Base-by-base conservation (phyloP, 2,113 vertebrate species). In the Oryzias celebensis region DNA sequence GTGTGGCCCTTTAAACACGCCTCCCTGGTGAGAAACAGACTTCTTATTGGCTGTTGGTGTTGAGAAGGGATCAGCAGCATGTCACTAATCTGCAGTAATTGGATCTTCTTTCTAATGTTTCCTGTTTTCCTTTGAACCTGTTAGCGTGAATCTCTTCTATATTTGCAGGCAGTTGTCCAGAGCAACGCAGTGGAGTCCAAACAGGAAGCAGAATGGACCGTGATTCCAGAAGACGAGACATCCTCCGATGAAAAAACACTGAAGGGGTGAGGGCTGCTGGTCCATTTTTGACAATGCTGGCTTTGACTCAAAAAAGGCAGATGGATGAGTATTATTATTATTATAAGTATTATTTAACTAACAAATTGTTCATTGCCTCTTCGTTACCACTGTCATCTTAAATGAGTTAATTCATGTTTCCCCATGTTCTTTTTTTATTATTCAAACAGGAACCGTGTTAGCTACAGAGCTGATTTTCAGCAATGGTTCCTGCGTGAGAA, bases 71-170 rank as follows among this genome's bases (percentile, higher is more conserved):
- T 43, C 51, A 55, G 80, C 82, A 85, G 75, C 56, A 47, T 54
- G 18, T 20, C 49, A 31, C 72, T 89, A 89, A 88, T 88, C 88
- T 75, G 43, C 50, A 26, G 65, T 87, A 85, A 88, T 86, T 75
- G 85, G 78, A 64, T 71, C 36, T 10, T 52, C 6, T 20, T 58
- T 59, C 57, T 50, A n/a, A 56, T 58, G 75, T 18, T 65, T 64
- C 46, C 50, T 71, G 71, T 52, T 41, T 60, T 46, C 61, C 53
- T n/a, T 66, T 45, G 20, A 51, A 44, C 16, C 74, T 48, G 59
- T 72, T 66, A 61, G 68, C n/a, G 4, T 64, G 48, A 43, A 3
- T 17, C 59, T 71, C 23, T 82, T 41, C 23, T 59, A 36, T 70
- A 61, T 69, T 18, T 13, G 4, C 73, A 91, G 88, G 78, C 31